Base-by-base conservation (phyloP, 2,113 vertebrate species). In the Odobenus rosmarus region DNA sequence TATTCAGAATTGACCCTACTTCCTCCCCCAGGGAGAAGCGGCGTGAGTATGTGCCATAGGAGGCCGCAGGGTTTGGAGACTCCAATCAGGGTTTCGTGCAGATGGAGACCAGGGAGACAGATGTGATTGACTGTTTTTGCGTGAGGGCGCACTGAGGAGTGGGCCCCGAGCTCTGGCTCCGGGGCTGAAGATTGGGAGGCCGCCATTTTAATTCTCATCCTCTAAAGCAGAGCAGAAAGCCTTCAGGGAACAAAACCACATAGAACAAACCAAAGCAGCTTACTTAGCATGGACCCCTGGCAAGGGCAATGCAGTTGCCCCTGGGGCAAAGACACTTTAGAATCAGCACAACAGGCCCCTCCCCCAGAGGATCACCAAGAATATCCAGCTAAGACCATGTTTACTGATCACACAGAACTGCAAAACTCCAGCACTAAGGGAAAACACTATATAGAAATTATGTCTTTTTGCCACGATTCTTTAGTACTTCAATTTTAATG, bases 1-100 rank as follows among this genome's bases (percentile, higher is more conserved):
- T 46, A 46, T 46, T 46, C 46, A 67, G 62, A 33, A 67, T 5
- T 33, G 31, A 64, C 62, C 31, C 62, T 6, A 33, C 31, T 67
- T 67, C 5, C 2, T 33, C 31, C 62, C 31, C 31, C 3, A 2
- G 62, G 28, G 12, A 64, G 28, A 4, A 64, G 12, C 0, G 5
- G 62, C 5, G 0, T 6, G 16, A 67, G 62, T 67, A 14, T 67
- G 62, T 14, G 0, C 62, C 62, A 67, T 3, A 67, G 31, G 3
- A 67, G 62, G 31, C 62, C 8, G 21, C 31, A 33, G 31, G 31
- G 62, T 33, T 67, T 16, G 13, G 28, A 67, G 62, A 67, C 28
- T 67, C 62, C 62, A 4, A 7, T 8, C 7, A 1, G 14, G 14
- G 21, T 67, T 33, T 13, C 6, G 62, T 67, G 31, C 31, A 67